Base-by-base conservation (phyloP, 2,888 invertebrate genomes). In the Chrysodeixis includens region DNA sequence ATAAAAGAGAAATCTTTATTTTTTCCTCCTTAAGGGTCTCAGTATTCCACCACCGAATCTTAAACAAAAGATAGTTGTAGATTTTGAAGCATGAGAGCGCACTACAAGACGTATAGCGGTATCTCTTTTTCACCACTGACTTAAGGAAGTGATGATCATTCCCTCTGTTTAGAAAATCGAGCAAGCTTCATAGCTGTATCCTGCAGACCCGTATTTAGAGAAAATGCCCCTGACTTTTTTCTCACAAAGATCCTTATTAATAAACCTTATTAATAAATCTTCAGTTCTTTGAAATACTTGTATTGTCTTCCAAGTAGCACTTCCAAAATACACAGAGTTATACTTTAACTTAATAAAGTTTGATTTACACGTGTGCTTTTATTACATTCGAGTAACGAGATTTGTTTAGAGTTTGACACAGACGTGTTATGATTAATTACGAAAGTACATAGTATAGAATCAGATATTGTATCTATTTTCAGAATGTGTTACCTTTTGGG, bases 221-320 rank as follows among this genome's bases (percentile, higher is more conserved):
- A 40, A 40, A n/a, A n/a, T n/a, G 40, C n/a, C n/a, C 40, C 35
- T 14, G 35, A 14, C 12, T 12, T 35, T 35, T 35, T 40, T n/a
- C n/a, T 40, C 40, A 40, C 40, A 40, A 40, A 40, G 40, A 40
- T n/a, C 40, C 40, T 40, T 40, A n/a, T 40, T 6, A 40, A 40
- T 40, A 40, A 40, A 40, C n/a, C n/a, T 40, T 0, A 7, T 1
- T 6, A n/a, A n/a, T 40, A 7, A n/a, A n/a, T n/a, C n/a, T n/a
- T n/a, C n/a, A n/a, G n/a, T n/a, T n/a, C n/a, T n/a, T n/a, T n/a
- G n/a, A n/a, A n/a, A n/a, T n/a, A n/a, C n/a, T n/a, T n/a, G n/a
- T n/a, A n/a, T n/a, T n/a, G n/a, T n/a, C n/a, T n/a, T n/a, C n/a
- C n/a, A n/a, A 40, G 5, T n/a, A 2, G n/a, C 40, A 40, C 40